A percentile compares a stretch with the other conserved stretches of the same genome.
Conservation (phyloP, 2,113 vertebrate species). For the Scophthalmus maximus region DNA sequence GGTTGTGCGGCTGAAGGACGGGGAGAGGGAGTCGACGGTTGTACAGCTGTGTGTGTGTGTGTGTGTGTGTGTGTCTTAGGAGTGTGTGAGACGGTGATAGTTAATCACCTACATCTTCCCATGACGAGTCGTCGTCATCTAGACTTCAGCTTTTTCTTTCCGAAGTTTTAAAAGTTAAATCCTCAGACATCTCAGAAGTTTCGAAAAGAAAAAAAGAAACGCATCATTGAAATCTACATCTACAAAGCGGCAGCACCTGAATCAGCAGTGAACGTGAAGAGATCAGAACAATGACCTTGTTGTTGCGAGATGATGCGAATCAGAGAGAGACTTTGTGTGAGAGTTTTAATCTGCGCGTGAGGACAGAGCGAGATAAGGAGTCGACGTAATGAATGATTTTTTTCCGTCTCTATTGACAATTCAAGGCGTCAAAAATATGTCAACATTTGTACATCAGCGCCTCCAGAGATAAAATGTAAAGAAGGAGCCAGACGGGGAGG, state of each 20-base stretch:
- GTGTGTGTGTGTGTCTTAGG: not conserved
- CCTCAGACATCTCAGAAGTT: too few relatives aligned
- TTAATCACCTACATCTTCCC: too few relatives aligned
- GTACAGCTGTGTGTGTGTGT: not conserved
- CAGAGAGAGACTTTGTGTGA: not conserved
- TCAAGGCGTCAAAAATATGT: not conserved
- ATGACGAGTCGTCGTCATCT: too few relatives aligned
- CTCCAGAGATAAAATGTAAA: not conserved
- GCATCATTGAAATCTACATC: too few relatives aligned
- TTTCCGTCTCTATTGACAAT: not conserved
- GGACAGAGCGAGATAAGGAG: conserved; percentile 29
- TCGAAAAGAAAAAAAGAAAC: too few relatives aligned
- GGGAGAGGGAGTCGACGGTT: conserved; percentile 35
- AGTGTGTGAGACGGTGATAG: conserved; percentile 5
- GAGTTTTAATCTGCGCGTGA: conserved; percentile 13
- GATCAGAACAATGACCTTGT: conserved; percentile 25
- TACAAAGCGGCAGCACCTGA: not conserved
- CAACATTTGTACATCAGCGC: not conserved
- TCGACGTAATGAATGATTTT: conserved; percentile 5
- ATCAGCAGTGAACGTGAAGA: conserved; percentile 8
- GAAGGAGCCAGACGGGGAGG: not conserved
- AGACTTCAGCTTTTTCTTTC: too few relatives aligned
- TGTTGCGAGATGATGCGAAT: conserved; percentile 9
- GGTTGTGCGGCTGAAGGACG: conserved; percentile 52
- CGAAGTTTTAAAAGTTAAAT: too few relatives aligned